Conservation (phyloP, 2,797 vertebrate genomes). For the Eulemur albifrons region DNA sequence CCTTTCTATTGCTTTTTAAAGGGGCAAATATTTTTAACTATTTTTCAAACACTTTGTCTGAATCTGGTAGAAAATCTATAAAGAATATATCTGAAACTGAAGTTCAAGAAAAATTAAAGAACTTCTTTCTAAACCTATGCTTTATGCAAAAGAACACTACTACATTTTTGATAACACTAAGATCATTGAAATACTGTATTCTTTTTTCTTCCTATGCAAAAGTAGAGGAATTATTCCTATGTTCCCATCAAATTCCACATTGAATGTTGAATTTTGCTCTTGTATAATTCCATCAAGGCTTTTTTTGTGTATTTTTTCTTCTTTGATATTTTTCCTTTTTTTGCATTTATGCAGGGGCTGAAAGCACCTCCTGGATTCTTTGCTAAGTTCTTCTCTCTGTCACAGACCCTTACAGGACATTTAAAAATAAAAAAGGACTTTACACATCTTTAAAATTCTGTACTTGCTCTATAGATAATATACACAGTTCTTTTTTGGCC, state of each 20-base stretch:
- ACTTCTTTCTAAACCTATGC: not conserved
- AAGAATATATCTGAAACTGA: not conserved
- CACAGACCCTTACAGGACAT: not conserved
- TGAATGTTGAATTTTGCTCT: not conserved
- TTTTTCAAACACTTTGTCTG: slow-evolving; percentile 12
- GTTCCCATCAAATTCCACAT: not conserved
- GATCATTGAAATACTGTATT: not conserved
- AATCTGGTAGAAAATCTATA: not conserved
- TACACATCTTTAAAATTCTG: not conserved
- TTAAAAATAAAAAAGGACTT: not conserved
- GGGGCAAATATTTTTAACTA: not conserved
- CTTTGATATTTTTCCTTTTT: not conserved
- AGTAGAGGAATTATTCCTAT: not conserved
- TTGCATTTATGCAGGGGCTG: not conserved
- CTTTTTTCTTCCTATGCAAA: not conserved
- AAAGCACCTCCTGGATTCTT: not conserved
- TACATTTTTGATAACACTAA: not conserved
- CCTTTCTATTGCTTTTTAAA: slow-evolving; percentile 6
- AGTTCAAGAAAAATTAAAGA: not conserved
- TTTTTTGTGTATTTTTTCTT: not conserved
- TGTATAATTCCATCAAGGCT: not conserved
- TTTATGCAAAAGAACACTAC: not conserved
- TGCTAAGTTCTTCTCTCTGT: not conserved
- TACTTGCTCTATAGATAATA: not conserved
- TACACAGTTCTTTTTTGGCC: not conserved